Evolutionary conservation across 1,140 invertebrate species (phyloP), one percentile per base, ranked within the genome.

Genomic region (Hirudo medicinalis): DNA sequence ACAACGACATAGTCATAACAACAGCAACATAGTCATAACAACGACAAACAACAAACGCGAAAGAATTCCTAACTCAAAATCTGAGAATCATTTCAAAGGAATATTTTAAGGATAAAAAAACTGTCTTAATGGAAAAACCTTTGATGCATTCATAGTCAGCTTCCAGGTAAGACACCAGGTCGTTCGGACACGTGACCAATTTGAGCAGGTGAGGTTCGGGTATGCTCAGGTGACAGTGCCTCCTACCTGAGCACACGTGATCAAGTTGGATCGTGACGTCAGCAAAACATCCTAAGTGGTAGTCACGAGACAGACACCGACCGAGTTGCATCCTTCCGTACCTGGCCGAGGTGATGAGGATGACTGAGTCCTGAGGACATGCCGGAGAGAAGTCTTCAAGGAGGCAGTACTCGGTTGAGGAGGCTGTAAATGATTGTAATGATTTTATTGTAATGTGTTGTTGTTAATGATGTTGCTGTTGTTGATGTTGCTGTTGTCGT

Each of bases 301-400:
- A 70, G 69, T 70, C 69, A 43, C 69, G 36, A 9, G 70, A 60
- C 54, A 71, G 22, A 36, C 70, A 71, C 22, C 55, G 20, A 15
- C 70, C 70, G 5, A 71, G 2, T 54, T 40, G 40, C 70, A 71
- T 71, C 22, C 70, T 49, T 0, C 70, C 70, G 70, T 71, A 71
- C 40, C 17, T 25, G 27, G 70, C 70, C 0, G 54, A 60, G 3
- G 8, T 66, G 20, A 71, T 66, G 29, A 71, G 55, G 32, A 71
- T 43, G 54, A 71, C 19, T 53, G 54, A 29, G 27, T 63, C 70
- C 8, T 57, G 54, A 4, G 70, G 54, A 66, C 70, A 71, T 13
- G 55, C 11, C 4, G 70, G 22, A 2, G 40, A 53, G 40, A 71
- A 71, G 19, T 32, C 54, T 43, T 71, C 70, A 2, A 71, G 70